phyloP scores from a whole-genome alignment of 2,888 invertebrate species.

The Colostygia pectinataria region DNA sequence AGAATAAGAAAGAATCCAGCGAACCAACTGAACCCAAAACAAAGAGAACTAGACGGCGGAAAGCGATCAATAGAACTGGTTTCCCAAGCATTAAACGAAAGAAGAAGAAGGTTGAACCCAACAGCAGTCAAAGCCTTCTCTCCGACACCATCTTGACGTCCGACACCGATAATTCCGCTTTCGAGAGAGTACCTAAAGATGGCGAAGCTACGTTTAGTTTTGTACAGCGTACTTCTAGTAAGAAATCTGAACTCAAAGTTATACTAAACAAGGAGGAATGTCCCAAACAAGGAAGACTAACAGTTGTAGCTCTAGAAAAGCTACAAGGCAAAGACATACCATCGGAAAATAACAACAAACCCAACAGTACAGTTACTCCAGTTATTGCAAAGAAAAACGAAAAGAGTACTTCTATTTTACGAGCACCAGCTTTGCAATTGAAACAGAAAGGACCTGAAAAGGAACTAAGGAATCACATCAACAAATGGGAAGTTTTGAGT shows the following conservation, averaged over 20 bases:
- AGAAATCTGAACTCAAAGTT: slow-evolving; percentile 73
- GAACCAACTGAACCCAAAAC: slow-evolving; percentile 56
- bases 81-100: slow-evolving; percentile 93
- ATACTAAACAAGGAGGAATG: slow-evolving; percentile 78
- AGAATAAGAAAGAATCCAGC: slow-evolving; percentile 55
- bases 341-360: slow-evolving; percentile 52
- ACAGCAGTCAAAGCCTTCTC: slow-evolving; percentile 44
- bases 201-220: slow-evolving; percentile 87
- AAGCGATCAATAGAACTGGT: slow-evolving; percentile 93
- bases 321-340: slow-evolving; percentile 77
- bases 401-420: slow-evolving; percentile 60
- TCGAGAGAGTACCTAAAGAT: slow-evolving; percentile 87
- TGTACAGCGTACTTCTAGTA: slow-evolving; percentile 82
- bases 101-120: slow-evolving; percentile 85
- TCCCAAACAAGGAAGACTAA: slow-evolving; percentile 80
- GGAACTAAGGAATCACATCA: slow-evolving; percentile 67
- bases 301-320: slow-evolving; percentile 84
- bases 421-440: slow-evolving; percentile 71
- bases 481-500: slow-evolving; percentile 83
- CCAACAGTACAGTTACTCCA: slow-evolving; percentile 37
- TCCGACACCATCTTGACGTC: slow-evolving; percentile 69
- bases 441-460: slow-evolving; percentile 71
- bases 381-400: slow-evolving; percentile 54
- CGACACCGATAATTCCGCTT: slow-evolving; percentile 75
- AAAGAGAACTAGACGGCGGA: slow-evolving; percentile 85